Conservation (phyloP, 2,888 invertebrate genomes). For the Branchellion lobata region DNA sequence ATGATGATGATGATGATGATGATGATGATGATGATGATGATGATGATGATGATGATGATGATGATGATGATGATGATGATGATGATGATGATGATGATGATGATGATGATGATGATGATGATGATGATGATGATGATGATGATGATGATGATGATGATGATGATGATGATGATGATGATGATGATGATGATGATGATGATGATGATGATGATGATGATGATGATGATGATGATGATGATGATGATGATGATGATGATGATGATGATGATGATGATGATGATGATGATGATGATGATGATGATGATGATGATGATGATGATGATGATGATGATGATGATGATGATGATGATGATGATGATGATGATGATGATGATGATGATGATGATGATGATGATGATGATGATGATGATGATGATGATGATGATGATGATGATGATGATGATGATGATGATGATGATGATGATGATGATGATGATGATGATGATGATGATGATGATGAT, state of each 20-base stretch:
- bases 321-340: constrained; percentile 12
- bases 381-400: neutral
- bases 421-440: constrained; percentile 6
- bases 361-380: constrained; percentile 13
- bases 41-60: neutral
- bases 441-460: neutral
- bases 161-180: constrained; percentile 14
- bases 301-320: neutral
- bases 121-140: constrained; percentile 13
- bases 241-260: neutral
- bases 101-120: neutral
- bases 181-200: constrained; percentile 6
- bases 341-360: neutral
- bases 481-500: neutral
- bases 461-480: constrained; percentile 13
- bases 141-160: neutral
- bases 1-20: neutral
- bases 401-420: constrained; percentile 14
- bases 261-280: constrained; percentile 11
- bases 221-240: constrained; percentile 13
- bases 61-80: neutral
- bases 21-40: constrained; percentile 11
- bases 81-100: constrained; percentile 12
- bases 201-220: neutral
- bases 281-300: neutral